Percentiles rank a stretch among this genome's conserved stretches.
Evolutionary conservation across 2,888 invertebrate genomes (phyloP).

Genomic region (Scaptomyza caliginosa): DNA sequence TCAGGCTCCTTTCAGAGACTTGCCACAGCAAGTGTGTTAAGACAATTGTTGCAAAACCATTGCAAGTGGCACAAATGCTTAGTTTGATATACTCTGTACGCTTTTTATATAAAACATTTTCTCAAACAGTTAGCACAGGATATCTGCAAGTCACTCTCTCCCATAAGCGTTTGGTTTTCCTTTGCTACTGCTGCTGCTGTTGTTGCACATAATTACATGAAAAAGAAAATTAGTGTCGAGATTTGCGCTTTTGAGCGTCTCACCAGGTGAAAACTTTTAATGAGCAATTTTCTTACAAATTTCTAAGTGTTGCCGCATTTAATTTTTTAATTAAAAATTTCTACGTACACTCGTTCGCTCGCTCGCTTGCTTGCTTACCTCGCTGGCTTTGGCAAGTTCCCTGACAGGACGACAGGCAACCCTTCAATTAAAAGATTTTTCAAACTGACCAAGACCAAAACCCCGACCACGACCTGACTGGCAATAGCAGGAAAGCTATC

Average conservation of each 20-base stretch:
- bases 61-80: background rate
- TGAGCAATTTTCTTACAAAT: constrained; percentile 79
- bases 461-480: background rate
- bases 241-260: constrained; percentile 70
- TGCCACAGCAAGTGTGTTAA: constrained; percentile 15
- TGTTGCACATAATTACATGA: constrained; percentile 74
- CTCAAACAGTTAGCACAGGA: background rate
- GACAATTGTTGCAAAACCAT: constrained; percentile 25
- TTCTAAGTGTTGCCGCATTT: constrained; percentile 76
- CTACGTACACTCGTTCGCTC: constrained; percentile 2
- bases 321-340: constrained; percentile 75
- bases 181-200: constrained; percentile 10
- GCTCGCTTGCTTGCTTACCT: no score
- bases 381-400: background rate
- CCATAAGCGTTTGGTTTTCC: no score
- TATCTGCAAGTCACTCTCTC: background rate
- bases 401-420: constrained; percentile 10
- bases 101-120: background rate
- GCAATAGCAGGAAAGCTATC: constrained; percentile 9
- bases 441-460: constrained; percentile 30
- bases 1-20: background rate
- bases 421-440: constrained; percentile 38
- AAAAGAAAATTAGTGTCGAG: constrained; percentile 74
- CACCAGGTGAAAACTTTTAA: constrained; percentile 78
- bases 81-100: background rate